A percentile compares a stretch with the other conserved stretches of the same genome.
Conservation (phyloP, 2,113 vertebrate genomes). For the Tonatia bakeri region DNA sequence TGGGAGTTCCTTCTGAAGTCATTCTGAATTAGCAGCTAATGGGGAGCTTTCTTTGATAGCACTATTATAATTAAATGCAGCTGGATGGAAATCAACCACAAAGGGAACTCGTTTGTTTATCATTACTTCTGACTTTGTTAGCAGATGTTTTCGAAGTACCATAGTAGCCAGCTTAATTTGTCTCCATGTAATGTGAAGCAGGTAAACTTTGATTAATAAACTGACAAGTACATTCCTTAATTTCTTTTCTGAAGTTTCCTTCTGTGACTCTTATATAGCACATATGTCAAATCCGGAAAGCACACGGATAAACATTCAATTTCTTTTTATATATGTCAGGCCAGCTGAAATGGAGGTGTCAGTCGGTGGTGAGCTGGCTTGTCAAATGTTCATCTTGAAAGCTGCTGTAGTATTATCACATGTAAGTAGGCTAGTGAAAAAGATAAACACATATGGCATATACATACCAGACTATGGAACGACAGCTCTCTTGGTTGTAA, state of each 20-base stretch:
- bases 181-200: constrained; percentile 81
- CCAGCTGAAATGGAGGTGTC: constrained; percentile 80
- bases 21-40: constrained; percentile 87
- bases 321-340: constrained; percentile 79
- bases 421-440: constrained; percentile 75
- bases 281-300: constrained; percentile 81
- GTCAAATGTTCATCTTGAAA: constrained; percentile 77
- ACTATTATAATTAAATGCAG: constrained; percentile 87
- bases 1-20: constrained; percentile 87
- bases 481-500: constrained; percentile 70
- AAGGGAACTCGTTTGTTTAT: constrained; percentile 87
- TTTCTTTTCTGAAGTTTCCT: constrained; percentile 82
- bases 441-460: constrained; percentile 69
- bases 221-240: constrained; percentile 79
- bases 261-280: constrained; percentile 71
- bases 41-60: constrained; percentile 87
- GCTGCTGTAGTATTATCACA: constrained; percentile 67
- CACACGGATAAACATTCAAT: constrained; percentile 76
- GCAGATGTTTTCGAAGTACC: constrained; percentile 86
- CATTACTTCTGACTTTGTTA: constrained; percentile 85
- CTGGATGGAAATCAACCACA: constrained; percentile 87
- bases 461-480: constrained; percentile 51
- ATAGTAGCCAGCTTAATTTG: constrained; percentile 84
- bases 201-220: constrained; percentile 87
- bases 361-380: constrained; percentile 74